Base-by-base conservation (phyloP, 2,113 vertebrate genomes). In the Limanda limanda region DNA sequence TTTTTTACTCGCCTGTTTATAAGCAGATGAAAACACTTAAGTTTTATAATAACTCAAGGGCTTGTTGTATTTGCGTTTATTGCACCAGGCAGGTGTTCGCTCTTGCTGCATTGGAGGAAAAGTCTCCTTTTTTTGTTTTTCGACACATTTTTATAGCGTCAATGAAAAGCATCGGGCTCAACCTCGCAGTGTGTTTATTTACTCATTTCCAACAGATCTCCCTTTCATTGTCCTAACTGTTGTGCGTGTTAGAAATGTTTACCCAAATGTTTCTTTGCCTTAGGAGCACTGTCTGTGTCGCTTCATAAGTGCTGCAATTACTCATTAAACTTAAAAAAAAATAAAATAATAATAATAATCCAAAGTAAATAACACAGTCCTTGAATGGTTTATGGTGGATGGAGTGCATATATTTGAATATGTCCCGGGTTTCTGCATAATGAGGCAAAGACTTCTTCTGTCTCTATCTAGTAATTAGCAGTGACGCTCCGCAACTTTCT, bases 381-480 rank as follows among this genome's bases (percentile, higher is more conserved):
- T 91, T 86, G 82, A 86, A 82, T 77, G 82, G 67, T 75, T 90
- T 82, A 68, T 65, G 52, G 74, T 71, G 77, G 66, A 80, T 75
- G 77, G 84, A 89, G 89, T 82, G 83, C 89, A 92, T 85, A 81
- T 78, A 92, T 91, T 87, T 86, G 73, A 93, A 91, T 92, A 87
- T 88, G 91, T 93, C 86, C 88, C 88, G 86, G 86, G 69, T 89
- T 91, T 85, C 87, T 89, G 83, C 87, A 93, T 90, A 92, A 92
- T 90, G 86, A 92, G 89, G 88, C 87, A 88, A 79, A 90, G 88
- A 88, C 87, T 88, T 87, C 85, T 78, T 88, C 90, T 84, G 88
- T 93, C 93, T 92, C 88, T 93, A 81, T 93, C 88, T 88, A 92
- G 88, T 93, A 92, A 94, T 93, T 93, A 94, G 89, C 88, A 45